Evolutionary conservation across 2,113 vertebrate species (phyloP), one percentile per base, ranked within the genome.

Genomic region (Beaufortia kweichowensis): DNA sequence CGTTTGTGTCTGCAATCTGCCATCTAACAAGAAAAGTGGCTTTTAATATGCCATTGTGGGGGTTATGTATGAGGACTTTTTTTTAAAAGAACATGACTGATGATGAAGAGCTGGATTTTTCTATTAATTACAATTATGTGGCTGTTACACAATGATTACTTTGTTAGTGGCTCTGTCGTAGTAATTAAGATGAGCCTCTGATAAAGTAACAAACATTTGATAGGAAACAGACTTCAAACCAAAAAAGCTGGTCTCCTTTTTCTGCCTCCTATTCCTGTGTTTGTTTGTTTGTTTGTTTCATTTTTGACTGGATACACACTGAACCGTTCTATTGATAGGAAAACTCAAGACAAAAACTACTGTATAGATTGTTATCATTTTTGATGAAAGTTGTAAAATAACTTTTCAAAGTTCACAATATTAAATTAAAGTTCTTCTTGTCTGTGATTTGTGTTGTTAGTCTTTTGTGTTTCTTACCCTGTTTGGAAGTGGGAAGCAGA

Each of bases 401-500:
- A 95, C 93, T 95, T 98, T 99, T 97, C 92, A 95, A 95, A 94
- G 95, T 95, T 96, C 94, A 97, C 95, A 93, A 95, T 98, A 96
- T 98, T 98, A 96, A 98, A 98, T 98, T 98, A 98, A 98, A 99
- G 95, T 96, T 96, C 94, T 96, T 96, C 95, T 94, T 96, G 95
- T 97, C 96, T 96, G 95, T 97, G 95, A 90, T 85, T 74, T 77
- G 4, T 62, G 76, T 80, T 82, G 6, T 0, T 21, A 1, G 65
- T 69, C 28, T 75, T 33, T 48, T 11, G 75, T 83, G 11, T 43
- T 74, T 91, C 92, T 94, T 94, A 92, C 95, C 93, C 95, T 94
- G 23, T 28, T 4, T 35, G 61, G 7, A 2, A 48, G 67, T 53
- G 19, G 48, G 15, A 69, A 94, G 95, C 94, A 95, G 48, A 53